Evolutionary conservation across 2,797 vertebrate genomes (phyloP).

Genomic region (Numenius phaeopus): DNA sequence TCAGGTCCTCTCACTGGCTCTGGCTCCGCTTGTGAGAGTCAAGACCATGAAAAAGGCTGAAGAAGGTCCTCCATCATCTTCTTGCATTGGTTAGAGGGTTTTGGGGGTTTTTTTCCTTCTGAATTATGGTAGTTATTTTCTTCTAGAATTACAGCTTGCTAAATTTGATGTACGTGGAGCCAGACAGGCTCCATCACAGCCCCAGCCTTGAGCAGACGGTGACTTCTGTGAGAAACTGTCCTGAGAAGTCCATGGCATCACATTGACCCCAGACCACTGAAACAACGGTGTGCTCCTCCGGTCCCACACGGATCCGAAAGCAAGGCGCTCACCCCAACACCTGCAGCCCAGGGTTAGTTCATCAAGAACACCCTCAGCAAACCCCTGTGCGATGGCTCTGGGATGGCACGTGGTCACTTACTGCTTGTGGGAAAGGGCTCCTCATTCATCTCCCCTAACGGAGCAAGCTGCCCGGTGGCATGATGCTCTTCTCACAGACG

Average conservation of each 20-base stretch:
- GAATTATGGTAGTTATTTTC: fast-evolving
- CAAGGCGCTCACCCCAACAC: background rate
- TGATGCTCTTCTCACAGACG: background rate
- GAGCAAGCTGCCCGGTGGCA: background rate
- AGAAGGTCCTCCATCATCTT: background rate
- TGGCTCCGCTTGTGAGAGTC: fast-evolving
- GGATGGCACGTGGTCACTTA: background rate
- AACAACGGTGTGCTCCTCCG: background rate
- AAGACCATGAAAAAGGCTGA: background rate
- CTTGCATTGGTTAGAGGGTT: fast-evolving
- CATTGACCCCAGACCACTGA: fast-evolving
- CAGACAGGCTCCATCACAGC: fast-evolving
- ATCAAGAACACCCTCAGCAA: background rate
- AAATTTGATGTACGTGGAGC: fast-evolving
- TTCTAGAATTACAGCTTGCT: background rate
- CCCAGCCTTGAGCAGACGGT: fast-evolving
- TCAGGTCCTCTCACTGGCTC: background rate
- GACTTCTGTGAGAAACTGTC: background rate
- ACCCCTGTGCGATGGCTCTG: fast-evolving
- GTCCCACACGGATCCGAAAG: fast-evolving
- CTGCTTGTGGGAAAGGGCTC: fast-evolving
- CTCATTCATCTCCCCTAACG: background rate
- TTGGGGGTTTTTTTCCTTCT: background rate
- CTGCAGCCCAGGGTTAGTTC: background rate
- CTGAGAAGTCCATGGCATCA: fast-evolving